Percentiles rank a stretch among this genome's conserved stretches.
Evolutionary conservation across 1,140 invertebrate species (phyloP).

Genomic region (Caenorhabditis elegans): DNA sequence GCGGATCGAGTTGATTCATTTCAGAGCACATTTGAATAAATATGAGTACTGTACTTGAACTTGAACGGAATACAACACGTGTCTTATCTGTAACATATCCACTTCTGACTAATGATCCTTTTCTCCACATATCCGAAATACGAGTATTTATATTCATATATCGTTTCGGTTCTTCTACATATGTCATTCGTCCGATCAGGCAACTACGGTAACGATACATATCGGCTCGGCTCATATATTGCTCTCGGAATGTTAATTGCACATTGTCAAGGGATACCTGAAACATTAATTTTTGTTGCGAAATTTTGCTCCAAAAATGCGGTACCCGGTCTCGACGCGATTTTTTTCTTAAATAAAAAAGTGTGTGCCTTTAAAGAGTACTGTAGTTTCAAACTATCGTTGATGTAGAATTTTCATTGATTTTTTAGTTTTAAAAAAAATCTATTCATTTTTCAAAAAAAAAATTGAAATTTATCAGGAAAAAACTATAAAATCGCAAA

Average conservation of each 20-base stretch:
- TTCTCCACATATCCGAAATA: slow-evolving; percentile 68
- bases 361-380: no score
- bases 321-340: no score
- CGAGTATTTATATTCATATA: not conserved
- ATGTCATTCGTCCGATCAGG: slow-evolving; percentile 86
- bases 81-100: slow-evolving; percentile 92
- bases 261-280: slow-evolving; percentile 87
- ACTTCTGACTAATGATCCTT: slow-evolving; percentile 89
- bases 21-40: slow-evolving; percentile 99
- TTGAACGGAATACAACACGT: slow-evolving; percentile 88
- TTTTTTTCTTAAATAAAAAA: no score
- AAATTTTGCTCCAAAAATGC: no score
- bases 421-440: no score
- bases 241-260: slow-evolving; percentile 94
- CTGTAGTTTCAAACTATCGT: no score
- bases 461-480: no score
- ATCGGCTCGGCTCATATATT: slow-evolving; percentile 94
- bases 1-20: slow-evolving; percentile 99
- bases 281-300: no score
- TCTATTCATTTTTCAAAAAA: no score
- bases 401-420: no score
- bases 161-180: slow-evolving; percentile 78
- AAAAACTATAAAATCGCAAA: no score
- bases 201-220: slow-evolving; percentile 95
- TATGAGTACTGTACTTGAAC: slow-evolving; percentile 81